Percentiles rank a stretch among this genome's conserved stretches.
These are phyloP conservation scores for Ichneumon xanthorius DNA, from an alignment of 2,888 invertebrate species.

Conservation along the genomic window DNA sequence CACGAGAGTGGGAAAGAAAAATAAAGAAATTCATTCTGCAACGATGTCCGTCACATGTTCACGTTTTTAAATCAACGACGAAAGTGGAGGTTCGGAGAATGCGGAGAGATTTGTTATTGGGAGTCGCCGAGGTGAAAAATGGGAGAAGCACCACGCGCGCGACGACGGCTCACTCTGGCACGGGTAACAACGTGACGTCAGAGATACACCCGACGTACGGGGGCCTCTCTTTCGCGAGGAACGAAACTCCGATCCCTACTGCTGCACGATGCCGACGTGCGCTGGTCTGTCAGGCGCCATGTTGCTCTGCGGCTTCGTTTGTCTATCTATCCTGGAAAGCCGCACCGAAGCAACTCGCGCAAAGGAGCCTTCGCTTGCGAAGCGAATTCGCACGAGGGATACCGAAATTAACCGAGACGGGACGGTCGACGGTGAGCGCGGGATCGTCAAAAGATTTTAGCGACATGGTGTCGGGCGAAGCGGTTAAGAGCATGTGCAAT, in stretches of 20 bases:
- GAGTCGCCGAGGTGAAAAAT: neutral
- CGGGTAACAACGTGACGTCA: conserved; percentile 25
- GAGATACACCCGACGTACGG: neutral
- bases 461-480: too few relatives aligned
- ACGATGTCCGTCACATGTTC: neutral
- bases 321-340: neutral
- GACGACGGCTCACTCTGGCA: conserved; percentile 27
- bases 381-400: conserved; percentile 14
- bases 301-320: conserved; percentile 1
- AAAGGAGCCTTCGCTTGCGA: neutral
- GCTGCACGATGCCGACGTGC: neutral
- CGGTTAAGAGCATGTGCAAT: too few relatives aligned
- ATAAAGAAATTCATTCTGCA: neutral
- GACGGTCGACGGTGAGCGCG: neutral
- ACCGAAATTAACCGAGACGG: conserved; percentile 14
- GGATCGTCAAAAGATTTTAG: neutral
- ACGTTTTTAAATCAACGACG: neutral
- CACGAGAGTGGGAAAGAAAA: neutral
- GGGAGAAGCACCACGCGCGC: neutral
- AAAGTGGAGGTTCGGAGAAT: neutral
- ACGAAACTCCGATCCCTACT: neutral
- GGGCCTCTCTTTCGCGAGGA: neutral
- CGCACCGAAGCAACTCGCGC: conserved; percentile 16
- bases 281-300: conserved; percentile 13
- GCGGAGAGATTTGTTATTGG: neutral